A percentile compares a stretch with the other conserved stretches of the same genome.
phyloP scores from a whole-genome alignment of 2,113 vertebrate species.

The Crotalus helleri region DNA sequence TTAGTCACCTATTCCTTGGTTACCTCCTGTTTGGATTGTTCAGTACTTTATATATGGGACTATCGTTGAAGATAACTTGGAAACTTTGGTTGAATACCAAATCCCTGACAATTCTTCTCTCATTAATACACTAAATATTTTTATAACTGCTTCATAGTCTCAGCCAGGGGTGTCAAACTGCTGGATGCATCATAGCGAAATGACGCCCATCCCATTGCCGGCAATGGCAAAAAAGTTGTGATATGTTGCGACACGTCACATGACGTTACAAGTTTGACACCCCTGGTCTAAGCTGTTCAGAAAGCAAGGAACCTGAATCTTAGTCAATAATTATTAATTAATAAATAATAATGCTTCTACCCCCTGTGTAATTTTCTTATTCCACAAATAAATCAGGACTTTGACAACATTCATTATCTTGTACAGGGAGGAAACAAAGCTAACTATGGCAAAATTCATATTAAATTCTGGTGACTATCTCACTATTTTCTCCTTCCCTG shows the following conservation, averaged over 20 bases:
- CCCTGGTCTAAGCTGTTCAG: background rate
- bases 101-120: background rate
- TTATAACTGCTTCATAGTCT: background rate
- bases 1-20: too few relatives aligned
- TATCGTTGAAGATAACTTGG: background rate
- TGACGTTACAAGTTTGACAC: too few relatives aligned
- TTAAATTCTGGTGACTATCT: background rate
- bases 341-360: background rate
- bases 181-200: too few relatives aligned
- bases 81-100: background rate
- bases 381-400: background rate
- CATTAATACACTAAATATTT: background rate
- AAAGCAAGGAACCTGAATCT: background rate
- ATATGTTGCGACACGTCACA: too few relatives aligned
- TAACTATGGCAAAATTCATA: background rate
- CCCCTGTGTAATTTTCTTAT: background rate
- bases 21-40: too few relatives aligned
- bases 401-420: background rate
- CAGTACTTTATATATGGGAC: too few relatives aligned
- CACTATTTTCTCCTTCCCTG: background rate
- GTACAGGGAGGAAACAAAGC: background rate
- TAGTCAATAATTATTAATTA: background rate
- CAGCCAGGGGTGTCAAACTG: too few relatives aligned
- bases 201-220: too few relatives aligned
- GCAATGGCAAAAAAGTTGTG: too few relatives aligned